phyloP scores from a whole-genome alignment of 1,140 invertebrate species.

The Diachasma alloeum region DNA sequence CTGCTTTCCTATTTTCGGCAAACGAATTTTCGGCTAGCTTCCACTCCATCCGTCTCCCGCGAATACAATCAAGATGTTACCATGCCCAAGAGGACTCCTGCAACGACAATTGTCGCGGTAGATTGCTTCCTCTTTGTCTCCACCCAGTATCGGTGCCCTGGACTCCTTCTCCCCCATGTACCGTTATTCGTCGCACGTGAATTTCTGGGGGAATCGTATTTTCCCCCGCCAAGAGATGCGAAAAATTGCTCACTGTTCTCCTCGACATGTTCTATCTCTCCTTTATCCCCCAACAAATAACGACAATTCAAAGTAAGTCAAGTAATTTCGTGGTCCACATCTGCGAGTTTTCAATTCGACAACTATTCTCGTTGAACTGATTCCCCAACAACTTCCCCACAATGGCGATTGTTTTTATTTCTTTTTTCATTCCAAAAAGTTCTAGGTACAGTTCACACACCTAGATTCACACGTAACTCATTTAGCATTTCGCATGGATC shows the following conservation, averaged over 20 bases:
- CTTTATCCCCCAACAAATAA: background rate
- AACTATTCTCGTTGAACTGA: no score
- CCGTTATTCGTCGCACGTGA: slow-evolving; percentile 19
- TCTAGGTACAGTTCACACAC: background rate
- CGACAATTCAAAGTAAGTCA: no score
- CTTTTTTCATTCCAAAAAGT: no score
- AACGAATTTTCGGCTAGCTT: no score
- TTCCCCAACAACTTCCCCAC: no score
- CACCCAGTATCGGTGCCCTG: background rate
- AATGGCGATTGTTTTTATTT: no score
- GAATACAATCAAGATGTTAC: background rate
- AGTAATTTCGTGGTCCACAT: no score
- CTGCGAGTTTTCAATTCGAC: no score
- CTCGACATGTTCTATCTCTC: slow-evolving; percentile 6
- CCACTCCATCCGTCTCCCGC: no score
- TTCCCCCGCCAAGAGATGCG: background rate
- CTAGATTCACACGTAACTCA: background rate
- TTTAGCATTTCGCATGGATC: background rate
- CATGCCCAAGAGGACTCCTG: slow-evolving; percentile 4
- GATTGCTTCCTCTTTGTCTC: background rate
- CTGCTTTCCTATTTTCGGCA: no score
- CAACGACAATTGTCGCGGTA: slow-evolving; percentile 6
- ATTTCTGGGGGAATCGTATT: background rate
- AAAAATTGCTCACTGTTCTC: background rate
- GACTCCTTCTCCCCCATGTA: slow-evolving; percentile 11